phyloP scores from a whole-genome alignment of 1,140 invertebrate genomes.

The Dendroctonus ponderosae region DNA sequence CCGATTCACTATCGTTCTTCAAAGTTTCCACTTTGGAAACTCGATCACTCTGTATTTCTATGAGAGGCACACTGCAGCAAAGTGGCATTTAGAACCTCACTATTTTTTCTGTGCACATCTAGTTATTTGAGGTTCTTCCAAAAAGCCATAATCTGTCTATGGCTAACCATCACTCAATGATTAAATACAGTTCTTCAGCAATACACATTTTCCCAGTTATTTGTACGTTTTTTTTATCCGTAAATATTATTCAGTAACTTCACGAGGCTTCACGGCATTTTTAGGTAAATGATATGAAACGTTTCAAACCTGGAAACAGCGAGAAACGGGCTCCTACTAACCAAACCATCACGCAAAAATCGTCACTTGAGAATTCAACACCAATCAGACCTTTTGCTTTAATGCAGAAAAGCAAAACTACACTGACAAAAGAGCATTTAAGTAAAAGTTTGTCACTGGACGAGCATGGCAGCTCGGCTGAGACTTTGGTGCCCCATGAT shows the following conservation, averaged over 20 bases:
- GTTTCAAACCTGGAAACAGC: background rate
- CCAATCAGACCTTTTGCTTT: conserved; percentile 15
- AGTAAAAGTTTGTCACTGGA: conserved; percentile 39
- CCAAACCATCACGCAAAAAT: background rate
- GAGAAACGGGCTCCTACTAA: conserved; percentile 13
- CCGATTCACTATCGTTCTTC: too few relatives aligned
- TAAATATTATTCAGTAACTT: background rate
- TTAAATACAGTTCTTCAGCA: too few relatives aligned
- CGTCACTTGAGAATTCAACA: background rate
- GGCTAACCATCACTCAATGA: too few relatives aligned
- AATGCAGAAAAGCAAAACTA: conserved; percentile 40
- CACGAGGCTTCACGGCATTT: background rate
- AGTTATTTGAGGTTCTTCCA: too few relatives aligned
- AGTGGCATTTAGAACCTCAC: too few relatives aligned
- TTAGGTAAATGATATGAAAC: conserved; percentile 32
- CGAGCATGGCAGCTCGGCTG: conserved; percentile 53
- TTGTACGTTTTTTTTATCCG: too few relatives aligned
- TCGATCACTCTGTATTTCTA: too few relatives aligned
- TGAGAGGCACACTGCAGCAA: too few relatives aligned
- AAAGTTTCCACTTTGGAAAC: too few relatives aligned
- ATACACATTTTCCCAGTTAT: too few relatives aligned
- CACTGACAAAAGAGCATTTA: conserved; percentile 38
- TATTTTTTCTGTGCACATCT: too few relatives aligned
- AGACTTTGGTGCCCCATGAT: conserved; percentile 55
- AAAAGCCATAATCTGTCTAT: too few relatives aligned